Base-by-base conservation (phyloP, 2,888 invertebrate species). In the Sinopyrophorus schimmeli region DNA sequence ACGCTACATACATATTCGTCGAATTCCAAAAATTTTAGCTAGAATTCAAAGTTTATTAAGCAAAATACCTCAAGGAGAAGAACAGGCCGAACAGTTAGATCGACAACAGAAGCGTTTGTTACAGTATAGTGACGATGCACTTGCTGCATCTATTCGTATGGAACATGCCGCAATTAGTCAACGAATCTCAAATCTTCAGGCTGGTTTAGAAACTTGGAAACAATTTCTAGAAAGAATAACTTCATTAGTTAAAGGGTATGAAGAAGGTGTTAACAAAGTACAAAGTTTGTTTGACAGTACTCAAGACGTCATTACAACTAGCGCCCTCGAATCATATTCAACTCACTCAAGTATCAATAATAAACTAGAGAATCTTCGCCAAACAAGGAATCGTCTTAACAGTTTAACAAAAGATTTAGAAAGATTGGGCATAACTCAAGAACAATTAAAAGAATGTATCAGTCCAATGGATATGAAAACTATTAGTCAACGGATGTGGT, bases 381-480 rank as follows among this genome's bases (percentile, higher is more conserved):
- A 82, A 12, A 74, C 84, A 34, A 79, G 83, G 60, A 76, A 77
- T 3, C 78, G 80, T 50, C 74, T 86, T 39, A 74, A 76, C 4
- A 78, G 77, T 47, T 75, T 82, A 32, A 79, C 79, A 27, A 77
- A 76, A 17, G 83, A 85, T 42, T 74, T 91, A 14, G 89, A 91
- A 68, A 77, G 81, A 18, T 74, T 91, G 0, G 84, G 83, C 27
- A 82, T 86, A 0, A 82, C 83, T 17, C 86, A 89, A 60, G 90
- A 92, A 68, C 86, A 91, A 70, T 75, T 93, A 2, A 89, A 90
- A 62, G 90, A 92, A 67, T 89, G 88, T 61, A 77, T 92, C 3
- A 89, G 89, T 68, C 89, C 91, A 0, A 82, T 84, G 31, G 92
- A 93, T 65, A 86, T 90, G 72, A 87, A 91, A 67, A 77, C 84